Conservation (phyloP, 2,888 invertebrate genomes). For the Leptothorax acervorum region DNA sequence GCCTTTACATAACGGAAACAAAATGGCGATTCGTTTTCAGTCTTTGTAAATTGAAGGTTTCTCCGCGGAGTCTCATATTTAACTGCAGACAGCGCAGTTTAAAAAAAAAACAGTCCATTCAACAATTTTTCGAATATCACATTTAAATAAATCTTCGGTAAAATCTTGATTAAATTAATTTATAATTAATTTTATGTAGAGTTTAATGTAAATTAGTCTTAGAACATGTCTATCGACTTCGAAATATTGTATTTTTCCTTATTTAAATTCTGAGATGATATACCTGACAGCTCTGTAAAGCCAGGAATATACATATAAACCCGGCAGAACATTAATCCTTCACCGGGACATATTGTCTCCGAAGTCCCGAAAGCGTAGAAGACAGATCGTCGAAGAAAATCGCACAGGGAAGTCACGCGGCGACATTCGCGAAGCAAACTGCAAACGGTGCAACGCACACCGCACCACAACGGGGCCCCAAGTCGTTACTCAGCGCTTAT, state of each 20-base stretch:
- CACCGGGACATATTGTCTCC: constrained; percentile 27
- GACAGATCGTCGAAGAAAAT: constrained; percentile 44
- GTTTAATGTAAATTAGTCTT: not conserved
- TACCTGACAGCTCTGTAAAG: not conserved
- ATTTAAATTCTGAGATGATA: constrained; percentile 4
- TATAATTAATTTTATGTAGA: not conserved
- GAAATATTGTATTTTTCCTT: constrained; percentile 4
- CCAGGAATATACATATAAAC: constrained; percentile 23
- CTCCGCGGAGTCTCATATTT: not conserved
- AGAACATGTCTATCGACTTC: not conserved
- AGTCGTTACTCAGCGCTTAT: constrained; percentile 52
- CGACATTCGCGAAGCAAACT: constrained; percentile 32
- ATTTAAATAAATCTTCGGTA: not conserved
- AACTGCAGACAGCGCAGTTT: not conserved
- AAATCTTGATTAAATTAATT: not conserved
- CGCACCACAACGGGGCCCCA: constrained; percentile 9
- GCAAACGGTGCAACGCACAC: constrained; percentile 17
- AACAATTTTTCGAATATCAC: not conserved
- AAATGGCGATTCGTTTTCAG: not conserved
- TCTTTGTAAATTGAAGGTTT: not conserved
- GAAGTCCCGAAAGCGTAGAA: constrained; percentile 29
- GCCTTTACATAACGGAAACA: not conserved
- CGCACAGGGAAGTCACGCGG: constrained; percentile 2
- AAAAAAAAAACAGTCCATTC: not conserved
- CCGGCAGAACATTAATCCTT: constrained; percentile 50